A percentile compares a stretch with the other conserved stretches of the same genome.
These are phyloP conservation scores for Ophion slaviceki DNA, from an alignment of 2,888 invertebrate genomes.

Conservation along the genomic window DNA sequence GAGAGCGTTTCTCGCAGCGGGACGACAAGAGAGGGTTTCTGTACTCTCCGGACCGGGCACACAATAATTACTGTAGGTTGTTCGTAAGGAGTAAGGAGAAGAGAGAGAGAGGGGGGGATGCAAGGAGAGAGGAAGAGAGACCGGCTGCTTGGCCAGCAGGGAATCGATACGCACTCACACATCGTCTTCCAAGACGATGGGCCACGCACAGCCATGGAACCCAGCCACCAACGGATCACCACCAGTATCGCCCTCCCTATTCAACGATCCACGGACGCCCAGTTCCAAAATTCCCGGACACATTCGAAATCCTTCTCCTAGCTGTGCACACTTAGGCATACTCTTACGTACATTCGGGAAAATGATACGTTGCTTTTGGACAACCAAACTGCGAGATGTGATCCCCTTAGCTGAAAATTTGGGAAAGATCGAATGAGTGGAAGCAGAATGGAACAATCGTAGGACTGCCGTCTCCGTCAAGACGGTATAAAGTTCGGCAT, in stretches of 20 bases:
- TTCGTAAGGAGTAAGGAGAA: conserved; percentile 63
- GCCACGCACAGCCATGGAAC: conserved; percentile 54
- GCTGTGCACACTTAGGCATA: neutral
- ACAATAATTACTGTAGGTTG: conserved; percentile 72
- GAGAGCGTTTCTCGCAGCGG: conserved; percentile 54
- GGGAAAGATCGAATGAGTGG: too few relatives aligned
- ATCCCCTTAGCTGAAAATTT: too few relatives aligned
- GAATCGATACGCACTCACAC: conserved; percentile 82
- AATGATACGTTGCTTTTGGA: too few relatives aligned
- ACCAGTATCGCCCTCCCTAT: conserved; percentile 15
- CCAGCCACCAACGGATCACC: conserved; percentile 40
- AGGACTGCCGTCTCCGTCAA: too few relatives aligned
- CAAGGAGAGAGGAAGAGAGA: conserved; percentile 66
- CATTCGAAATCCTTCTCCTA: conserved; percentile 18
- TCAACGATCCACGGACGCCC: conserved; percentile 6
- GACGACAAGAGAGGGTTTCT: conserved; percentile 52
- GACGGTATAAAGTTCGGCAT: too few relatives aligned
- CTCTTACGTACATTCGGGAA: neutral
- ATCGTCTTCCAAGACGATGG: conserved; percentile 58
- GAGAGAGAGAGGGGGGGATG: conserved; percentile 32
- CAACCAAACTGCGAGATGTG: too few relatives aligned
- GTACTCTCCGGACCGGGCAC: conserved; percentile 65
- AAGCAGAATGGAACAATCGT: too few relatives aligned
- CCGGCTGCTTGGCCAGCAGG: conserved; percentile 78
- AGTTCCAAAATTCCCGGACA: conserved; percentile 16